phyloP scores from a whole-genome alignment of 2,113 vertebrate genomes.

The Sus scrofa region DNA sequence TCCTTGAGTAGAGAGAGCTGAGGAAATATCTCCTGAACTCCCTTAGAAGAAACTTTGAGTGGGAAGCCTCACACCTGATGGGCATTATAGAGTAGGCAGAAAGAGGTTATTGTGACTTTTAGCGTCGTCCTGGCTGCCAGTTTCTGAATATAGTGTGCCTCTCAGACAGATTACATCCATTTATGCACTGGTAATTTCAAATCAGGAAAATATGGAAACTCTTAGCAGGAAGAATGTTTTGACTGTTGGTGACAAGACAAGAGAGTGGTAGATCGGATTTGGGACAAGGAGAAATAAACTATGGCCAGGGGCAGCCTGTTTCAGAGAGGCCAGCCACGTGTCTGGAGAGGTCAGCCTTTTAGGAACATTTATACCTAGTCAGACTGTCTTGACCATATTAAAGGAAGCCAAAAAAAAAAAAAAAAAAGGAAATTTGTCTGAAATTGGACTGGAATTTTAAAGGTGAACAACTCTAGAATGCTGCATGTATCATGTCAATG shows the following conservation, averaged over 20 bases:
- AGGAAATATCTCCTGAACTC: background rate
- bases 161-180: background rate
- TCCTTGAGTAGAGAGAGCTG: background rate
- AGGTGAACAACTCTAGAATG: background rate
- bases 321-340: background rate
- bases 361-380: background rate
- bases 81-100: background rate
- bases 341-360: background rate
- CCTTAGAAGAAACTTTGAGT: background rate
- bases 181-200: constrained; percentile 9
- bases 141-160: constrained; percentile 3
- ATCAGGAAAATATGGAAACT: background rate
- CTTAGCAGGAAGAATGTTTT: background rate
- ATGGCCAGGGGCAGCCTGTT: background rate
- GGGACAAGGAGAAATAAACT: background rate
- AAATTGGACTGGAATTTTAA: background rate
- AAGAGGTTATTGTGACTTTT: background rate
- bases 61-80: background rate
- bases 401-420: background rate
- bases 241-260: background rate
- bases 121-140: background rate
- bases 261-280: background rate
- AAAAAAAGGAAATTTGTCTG: background rate
- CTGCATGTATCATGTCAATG: background rate
- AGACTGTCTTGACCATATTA: background rate